Percentiles rank a stretch among this genome's conserved stretches.
These are phyloP conservation scores for Mirza zaza DNA, from an alignment of 2,113 vertebrate genomes.

Conservation along the genomic window DNA sequence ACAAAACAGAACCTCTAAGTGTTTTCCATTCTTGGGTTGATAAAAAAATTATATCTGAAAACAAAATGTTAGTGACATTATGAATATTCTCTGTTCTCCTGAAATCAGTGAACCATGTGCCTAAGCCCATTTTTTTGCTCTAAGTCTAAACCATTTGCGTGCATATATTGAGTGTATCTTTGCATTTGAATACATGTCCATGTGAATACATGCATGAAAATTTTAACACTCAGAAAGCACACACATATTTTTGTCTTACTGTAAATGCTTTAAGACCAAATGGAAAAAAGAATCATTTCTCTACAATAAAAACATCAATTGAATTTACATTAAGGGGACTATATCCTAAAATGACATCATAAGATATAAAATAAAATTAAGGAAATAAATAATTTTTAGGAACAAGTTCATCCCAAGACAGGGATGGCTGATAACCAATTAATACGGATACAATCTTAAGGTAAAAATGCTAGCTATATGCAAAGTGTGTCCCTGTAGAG, in stretches of 20 bases:
- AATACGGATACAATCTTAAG: background rate
- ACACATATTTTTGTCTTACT: background rate
- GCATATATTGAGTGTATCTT: background rate
- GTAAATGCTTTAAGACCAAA: background rate
- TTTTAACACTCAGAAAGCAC: background rate
- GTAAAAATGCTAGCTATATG: background rate
- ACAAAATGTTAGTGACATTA: background rate
- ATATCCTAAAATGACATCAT: background rate
- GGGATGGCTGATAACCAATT: slow-evolving; percentile 22
- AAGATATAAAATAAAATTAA: slow-evolving; percentile 38
- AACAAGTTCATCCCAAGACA: background rate
- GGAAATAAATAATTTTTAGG: slow-evolving; percentile 30
- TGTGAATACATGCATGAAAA: background rate
- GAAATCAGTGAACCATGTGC: background rate
- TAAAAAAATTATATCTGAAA: background rate
- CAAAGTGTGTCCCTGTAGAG: slow-evolving; percentile 51
- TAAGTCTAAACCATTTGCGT: background rate
- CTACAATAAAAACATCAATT: background rate
- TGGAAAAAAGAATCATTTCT: background rate
- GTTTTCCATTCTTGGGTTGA: background rate
- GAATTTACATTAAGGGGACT: background rate
- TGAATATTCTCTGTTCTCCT: background rate
- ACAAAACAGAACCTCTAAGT: background rate
- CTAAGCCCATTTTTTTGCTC: background rate
- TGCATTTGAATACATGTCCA: background rate